Base-by-base conservation (phyloP, 2,113 vertebrate genomes). In the Gobiocypris rarus region DNA sequence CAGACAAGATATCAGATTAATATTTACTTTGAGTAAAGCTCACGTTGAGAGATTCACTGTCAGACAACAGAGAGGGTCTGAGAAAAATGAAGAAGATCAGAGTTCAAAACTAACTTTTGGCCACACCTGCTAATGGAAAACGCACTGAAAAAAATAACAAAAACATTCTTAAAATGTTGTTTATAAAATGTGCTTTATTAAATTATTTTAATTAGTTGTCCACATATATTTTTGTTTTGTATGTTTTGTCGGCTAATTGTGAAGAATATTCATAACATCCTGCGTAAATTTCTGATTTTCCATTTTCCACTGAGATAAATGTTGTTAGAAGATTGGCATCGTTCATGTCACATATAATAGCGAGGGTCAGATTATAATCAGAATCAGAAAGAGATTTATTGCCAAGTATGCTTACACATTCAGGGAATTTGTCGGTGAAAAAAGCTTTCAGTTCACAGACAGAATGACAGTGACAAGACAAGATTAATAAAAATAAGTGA, bases 1-100 rank as follows among this genome's bases (percentile, higher is more conserved):
- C 54, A 88, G 84, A 85, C 83, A 86, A 89, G 52, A 38, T 54
- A 41, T 65, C 31, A 34, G 41, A 75, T 81, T 61, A 58, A 31
- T 28, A 8, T 22, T 22, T 52, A 69, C 63, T 34, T 69, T 81
- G 26, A 54, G 61, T n/a, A 69, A 52, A 52, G 45, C 59, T 69
- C 43, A 50, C 54, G 58, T 48, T 48, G 38, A 80, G 38, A 79
- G 58, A 80, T 48, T 43, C 24, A 65, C 50, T 56, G 15, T 63
- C 59, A 50, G 41, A 81, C 76, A 26, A 61, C 75, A 41, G 43
- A 22, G 38, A 50, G 48, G 48, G 52, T 19, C 52, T 54, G 9
- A 70, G 34, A 41, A 38, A n/a, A 10, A 43, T 34, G 17, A 34
- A 3, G 28, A 34, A 65, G 28, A 65, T 17, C 28, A 17, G 15